These are phyloP conservation scores for Alces alces DNA, from an alignment of 2,113 vertebrate genomes.

Conservation along the genomic window DNA sequence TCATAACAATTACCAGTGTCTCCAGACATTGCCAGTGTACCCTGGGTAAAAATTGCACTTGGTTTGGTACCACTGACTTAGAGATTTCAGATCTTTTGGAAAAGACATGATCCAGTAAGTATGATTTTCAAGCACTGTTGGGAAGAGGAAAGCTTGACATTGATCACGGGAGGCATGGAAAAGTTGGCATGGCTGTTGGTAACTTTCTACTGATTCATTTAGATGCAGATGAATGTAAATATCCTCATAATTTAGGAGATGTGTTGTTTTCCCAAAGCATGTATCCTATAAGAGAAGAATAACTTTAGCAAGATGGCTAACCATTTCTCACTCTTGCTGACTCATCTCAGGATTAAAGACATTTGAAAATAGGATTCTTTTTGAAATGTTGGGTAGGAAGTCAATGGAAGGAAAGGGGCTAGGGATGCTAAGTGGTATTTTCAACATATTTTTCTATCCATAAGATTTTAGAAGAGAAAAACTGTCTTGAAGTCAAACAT, in stretches of 20 bases:
- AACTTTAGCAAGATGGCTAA: not conserved
- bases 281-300: not conserved
- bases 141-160: not conserved
- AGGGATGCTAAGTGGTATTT: not conserved
- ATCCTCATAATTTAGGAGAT: not conserved
- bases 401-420: not conserved
- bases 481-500: conserved; percentile 8
- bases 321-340: not conserved
- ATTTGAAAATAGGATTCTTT: not conserved
- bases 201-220: not conserved
- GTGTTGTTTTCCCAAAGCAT: not conserved
- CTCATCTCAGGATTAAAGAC: not conserved
- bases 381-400: not conserved
- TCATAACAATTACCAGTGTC: not conserved
- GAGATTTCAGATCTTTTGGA: not conserved
- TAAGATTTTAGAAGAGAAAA: conserved; percentile 9
- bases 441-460: not conserved
- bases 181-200: not conserved
- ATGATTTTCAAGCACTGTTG: not conserved
- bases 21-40: not conserved
- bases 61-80: not conserved
- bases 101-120: not conserved
- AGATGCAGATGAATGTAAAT: not conserved
- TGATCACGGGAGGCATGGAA: not conserved
- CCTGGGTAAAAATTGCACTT: not conserved